Percentiles rank a stretch among this genome's conserved stretches.
Evolutionary conservation across 2,113 vertebrate genomes (phyloP).

Genomic region (Brienomyrus longianalis): DNA sequence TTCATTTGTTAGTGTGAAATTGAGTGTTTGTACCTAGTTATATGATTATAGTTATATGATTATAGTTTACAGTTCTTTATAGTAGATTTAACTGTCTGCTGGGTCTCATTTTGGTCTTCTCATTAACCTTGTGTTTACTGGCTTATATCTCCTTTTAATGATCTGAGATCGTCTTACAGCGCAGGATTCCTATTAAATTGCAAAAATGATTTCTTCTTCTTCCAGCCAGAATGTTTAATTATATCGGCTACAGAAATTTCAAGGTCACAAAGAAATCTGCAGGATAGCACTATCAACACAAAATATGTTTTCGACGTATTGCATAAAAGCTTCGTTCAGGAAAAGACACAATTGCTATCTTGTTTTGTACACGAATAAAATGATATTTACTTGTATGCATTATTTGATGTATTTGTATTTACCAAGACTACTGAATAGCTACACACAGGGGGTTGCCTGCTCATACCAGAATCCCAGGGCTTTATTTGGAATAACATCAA

Average conservation of each 20-base stretch:
- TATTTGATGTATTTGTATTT: background rate
- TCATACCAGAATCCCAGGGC: background rate
- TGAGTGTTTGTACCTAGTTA: background rate
- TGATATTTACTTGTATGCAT: background rate
- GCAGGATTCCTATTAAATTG: background rate
- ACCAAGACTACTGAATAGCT: background rate
- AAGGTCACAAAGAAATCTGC: background rate
- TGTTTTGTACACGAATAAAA: background rate
- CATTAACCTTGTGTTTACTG: background rate
- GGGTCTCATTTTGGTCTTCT: background rate
- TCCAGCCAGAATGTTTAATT: background rate
- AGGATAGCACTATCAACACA: background rate
- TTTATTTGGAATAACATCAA: background rate
- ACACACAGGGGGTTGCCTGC: background rate
- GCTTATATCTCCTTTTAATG: background rate
- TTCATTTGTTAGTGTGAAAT: background rate
- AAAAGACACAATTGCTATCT: background rate
- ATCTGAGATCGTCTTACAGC: background rate
- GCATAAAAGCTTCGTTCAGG: background rate
- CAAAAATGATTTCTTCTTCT: background rate
- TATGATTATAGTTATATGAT: background rate
- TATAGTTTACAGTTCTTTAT: background rate
- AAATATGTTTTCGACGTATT: background rate
- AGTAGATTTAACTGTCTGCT: background rate
- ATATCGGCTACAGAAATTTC: background rate